phyloP scores from a whole-genome alignment of 2,888 invertebrate species.

The Bombylius discolor region DNA sequence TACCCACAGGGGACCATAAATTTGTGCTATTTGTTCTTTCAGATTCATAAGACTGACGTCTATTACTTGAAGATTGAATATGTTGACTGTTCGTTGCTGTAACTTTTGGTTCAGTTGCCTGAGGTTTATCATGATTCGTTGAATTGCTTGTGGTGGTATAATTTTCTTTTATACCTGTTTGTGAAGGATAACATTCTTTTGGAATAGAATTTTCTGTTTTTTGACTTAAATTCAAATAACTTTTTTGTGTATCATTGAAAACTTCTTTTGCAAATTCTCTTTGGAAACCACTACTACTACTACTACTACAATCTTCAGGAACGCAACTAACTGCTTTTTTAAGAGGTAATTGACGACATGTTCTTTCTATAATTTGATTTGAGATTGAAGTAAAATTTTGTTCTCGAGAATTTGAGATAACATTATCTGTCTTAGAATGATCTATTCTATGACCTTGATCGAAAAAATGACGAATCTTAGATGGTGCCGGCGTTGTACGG shows the following conservation, averaged over 20 bases:
- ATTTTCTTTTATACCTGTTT: not conserved
- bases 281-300: not conserved
- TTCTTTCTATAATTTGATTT: not conserved
- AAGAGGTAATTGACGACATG: not conserved
- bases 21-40: not conserved
- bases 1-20: not conserved
- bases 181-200: not conserved
- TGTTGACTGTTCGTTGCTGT: not conserved
- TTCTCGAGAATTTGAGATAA: too few relatives aligned
- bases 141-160: not conserved
- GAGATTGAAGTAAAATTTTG: too few relatives aligned
- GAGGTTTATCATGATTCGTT: too few relatives aligned
- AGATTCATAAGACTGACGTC: not conserved
- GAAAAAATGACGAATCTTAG: slow-evolving; percentile 10
- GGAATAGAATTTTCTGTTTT: not conserved
- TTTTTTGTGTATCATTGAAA: not conserved
- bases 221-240: not conserved
- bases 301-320: not conserved
- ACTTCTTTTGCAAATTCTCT: not conserved
- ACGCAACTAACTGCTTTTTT: not conserved
- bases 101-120: too few relatives aligned
- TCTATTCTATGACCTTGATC: not conserved
- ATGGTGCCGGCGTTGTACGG: slow-evolving; percentile 1
- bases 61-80: not conserved
- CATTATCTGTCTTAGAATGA: too few relatives aligned